A percentile compares a stretch with the other conserved stretches of the same genome.
Evolutionary conservation across 2,797 vertebrate genomes (phyloP).

Genomic region (Myiothlypis chrysogaster): DNA sequence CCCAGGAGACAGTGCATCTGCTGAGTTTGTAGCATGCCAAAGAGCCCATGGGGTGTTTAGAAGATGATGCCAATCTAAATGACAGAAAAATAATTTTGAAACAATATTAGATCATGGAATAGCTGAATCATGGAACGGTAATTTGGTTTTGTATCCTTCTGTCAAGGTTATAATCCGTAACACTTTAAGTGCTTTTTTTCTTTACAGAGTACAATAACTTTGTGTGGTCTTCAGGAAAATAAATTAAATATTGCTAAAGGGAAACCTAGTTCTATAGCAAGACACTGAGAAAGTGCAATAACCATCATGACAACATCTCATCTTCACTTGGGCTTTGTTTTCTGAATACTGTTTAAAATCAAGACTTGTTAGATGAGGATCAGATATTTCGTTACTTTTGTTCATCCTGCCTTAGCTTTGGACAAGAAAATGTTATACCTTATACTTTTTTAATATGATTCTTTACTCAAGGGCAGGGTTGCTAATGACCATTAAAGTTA

Average conservation of each 20-base stretch:
- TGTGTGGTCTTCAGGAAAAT: not conserved
- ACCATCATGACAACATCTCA: not conserved
- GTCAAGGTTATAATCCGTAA: constrained; percentile 32
- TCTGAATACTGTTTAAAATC: constrained; percentile 37
- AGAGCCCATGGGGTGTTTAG: constrained; percentile 42
- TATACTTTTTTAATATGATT: constrained; percentile 47
- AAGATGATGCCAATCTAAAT: constrained; percentile 42
- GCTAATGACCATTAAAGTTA: constrained; percentile 22
- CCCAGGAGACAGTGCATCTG: constrained; percentile 76
- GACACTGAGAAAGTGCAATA: constrained; percentile 23
- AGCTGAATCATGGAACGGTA: not conserved
- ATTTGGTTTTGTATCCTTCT: constrained; percentile 29
- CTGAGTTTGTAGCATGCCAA: constrained; percentile 67
- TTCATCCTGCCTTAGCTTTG: constrained; percentile 31
- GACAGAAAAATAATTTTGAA: constrained; percentile 22
- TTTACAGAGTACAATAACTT: not conserved
- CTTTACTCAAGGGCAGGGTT: constrained; percentile 53
- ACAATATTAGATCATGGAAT: constrained; percentile 26
- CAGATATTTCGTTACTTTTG: constrained; percentile 15
- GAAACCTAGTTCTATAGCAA: constrained; percentile 9
- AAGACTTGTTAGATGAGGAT: constrained; percentile 22
- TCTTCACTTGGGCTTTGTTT: constrained; percentile 17
- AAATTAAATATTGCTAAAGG: not conserved
- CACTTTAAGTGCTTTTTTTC: constrained; percentile 24
- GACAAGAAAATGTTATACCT: constrained; percentile 32